Evolutionary conservation across 2,888 invertebrate species (phyloP).

Genomic region (Cepaea hortensis): DNA sequence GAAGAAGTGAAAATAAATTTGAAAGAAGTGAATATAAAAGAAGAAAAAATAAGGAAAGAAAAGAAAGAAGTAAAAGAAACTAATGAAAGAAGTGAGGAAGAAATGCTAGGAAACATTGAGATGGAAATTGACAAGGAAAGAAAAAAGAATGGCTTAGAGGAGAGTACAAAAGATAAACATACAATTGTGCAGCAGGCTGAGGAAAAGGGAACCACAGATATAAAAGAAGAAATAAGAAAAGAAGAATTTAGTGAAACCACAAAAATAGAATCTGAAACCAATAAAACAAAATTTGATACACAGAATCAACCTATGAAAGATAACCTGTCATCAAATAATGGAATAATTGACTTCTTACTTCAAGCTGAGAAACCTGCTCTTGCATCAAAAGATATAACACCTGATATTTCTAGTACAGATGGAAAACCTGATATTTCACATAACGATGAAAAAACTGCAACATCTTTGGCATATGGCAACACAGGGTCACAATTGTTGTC

Average conservation of each 20-base stretch:
- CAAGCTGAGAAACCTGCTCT: too few relatives aligned
- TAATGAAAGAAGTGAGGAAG: too few relatives aligned
- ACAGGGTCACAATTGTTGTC: not conserved
- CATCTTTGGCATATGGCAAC: too few relatives aligned
- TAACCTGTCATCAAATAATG: not conserved
- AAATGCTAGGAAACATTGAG: too few relatives aligned
- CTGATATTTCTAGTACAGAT: too few relatives aligned
- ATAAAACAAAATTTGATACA: not conserved
- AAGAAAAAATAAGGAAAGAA: not conserved
- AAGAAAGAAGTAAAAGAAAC: not conserved
- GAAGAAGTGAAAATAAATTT: constrained; percentile 6
- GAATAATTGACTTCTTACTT: not conserved
- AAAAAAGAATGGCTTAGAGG: too few relatives aligned
- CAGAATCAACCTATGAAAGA: too few relatives aligned
- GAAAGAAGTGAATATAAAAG: constrained; percentile 1
- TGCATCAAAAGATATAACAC: too few relatives aligned
- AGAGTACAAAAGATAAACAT: constrained; percentile 5
- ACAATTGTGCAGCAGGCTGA: constrained; percentile 2
- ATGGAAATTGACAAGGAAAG: too few relatives aligned
- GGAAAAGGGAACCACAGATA: not conserved
- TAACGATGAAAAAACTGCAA: too few relatives aligned
- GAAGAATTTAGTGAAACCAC: not conserved
- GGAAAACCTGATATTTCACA: too few relatives aligned
- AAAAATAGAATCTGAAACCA: not conserved
- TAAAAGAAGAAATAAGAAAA: not conserved